Evolutionary conservation across 2,797 vertebrate genomes (phyloP).

Genomic region (Bufotes viridis): DNA sequence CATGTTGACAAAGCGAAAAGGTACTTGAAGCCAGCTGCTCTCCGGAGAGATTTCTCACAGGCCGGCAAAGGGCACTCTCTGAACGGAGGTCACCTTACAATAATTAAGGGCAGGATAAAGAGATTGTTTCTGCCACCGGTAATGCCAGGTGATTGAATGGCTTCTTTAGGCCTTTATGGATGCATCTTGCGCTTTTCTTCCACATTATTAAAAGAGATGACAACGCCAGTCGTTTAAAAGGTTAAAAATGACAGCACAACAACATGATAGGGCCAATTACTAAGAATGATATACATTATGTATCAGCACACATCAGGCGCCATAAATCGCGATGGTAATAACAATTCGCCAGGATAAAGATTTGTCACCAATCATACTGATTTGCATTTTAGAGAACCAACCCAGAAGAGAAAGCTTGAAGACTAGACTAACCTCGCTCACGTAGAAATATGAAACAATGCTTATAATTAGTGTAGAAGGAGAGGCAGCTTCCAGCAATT

Average conservation of each 20-base stretch:
- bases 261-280: conserved; percentile 18
- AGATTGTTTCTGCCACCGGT: conserved; percentile 55
- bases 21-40: conserved; percentile 45
- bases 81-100: conserved; percentile 56
- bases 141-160: conserved; percentile 55
- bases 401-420: not conserved
- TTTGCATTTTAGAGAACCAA: not conserved
- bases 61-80: conserved; percentile 48
- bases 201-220: conserved; percentile 31
- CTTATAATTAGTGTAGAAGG: too few relatives aligned
- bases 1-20: conserved; percentile 55
- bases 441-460: too few relatives aligned
- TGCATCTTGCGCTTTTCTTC: conserved; percentile 26
- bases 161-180: conserved; percentile 17
- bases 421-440: not conserved
- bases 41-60: conserved; percentile 51
- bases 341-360: not conserved
- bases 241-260: conserved; percentile 64
- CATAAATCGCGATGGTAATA: not conserved
- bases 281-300: conserved; percentile 13
- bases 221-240: conserved; percentile 42
- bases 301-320: not conserved
- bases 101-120: conserved; percentile 62
- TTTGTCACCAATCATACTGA: not conserved
- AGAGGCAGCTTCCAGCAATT: too few relatives aligned